phyloP scores from a whole-genome alignment of 2,888 invertebrate genomes.

The Stictocephala bisonia region DNA sequence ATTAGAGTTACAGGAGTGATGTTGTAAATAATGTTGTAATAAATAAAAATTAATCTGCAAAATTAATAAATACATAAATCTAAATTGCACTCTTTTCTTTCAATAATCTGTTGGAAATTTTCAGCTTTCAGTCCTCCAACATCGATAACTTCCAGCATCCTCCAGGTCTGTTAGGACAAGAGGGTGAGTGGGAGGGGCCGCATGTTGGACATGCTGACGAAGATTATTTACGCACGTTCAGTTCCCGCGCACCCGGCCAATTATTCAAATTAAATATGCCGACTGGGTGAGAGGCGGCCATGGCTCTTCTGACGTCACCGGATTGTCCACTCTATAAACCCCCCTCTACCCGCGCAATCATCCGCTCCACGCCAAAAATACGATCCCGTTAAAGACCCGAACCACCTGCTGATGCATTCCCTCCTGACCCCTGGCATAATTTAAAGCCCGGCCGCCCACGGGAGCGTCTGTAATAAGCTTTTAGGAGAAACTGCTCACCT shows the following conservation, averaged over 20 bases:
- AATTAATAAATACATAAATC: too few relatives aligned
- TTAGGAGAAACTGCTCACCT: too few relatives aligned
- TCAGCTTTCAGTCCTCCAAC: too few relatives aligned
- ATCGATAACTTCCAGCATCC: too few relatives aligned
- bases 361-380: slow-evolving; percentile 1
- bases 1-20: too few relatives aligned
- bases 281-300: slow-evolving; percentile 25
- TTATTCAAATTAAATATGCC: slow-evolving; percentile 39
- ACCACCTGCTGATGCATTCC: neutral
- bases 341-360: neutral
- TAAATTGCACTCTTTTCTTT: too few relatives aligned
- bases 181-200: slow-evolving; percentile 18
- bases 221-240: slow-evolving; percentile 38
- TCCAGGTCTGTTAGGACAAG: too few relatives aligned
- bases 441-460: too few relatives aligned
- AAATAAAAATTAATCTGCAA: too few relatives aligned
- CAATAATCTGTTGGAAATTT: too few relatives aligned
- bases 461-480: too few relatives aligned
- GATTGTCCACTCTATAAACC: slow-evolving; percentile 5
- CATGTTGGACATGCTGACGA: slow-evolving; percentile 20
- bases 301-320: slow-evolving; percentile 28
- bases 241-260: slow-evolving; percentile 24
- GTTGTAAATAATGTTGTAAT: too few relatives aligned
- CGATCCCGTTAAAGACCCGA: slow-evolving; percentile 7
- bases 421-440: slow-evolving; percentile 23